Evolutionary conservation across 2,888 invertebrate genomes (phyloP).

Genomic region (Rhyacophila evoluta): DNA sequence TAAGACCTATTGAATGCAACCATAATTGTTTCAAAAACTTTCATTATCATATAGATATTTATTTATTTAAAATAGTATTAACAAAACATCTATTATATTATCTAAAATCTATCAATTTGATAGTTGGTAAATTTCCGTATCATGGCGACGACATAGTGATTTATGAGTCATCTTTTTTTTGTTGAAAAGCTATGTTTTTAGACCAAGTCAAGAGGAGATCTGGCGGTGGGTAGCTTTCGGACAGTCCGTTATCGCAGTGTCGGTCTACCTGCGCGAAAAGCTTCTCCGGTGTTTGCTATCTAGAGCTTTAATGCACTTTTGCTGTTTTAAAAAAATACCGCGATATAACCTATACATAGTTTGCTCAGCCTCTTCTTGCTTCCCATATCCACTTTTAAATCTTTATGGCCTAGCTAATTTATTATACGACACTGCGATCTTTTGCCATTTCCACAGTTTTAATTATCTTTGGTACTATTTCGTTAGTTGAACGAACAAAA

Average conservation of each 20-base stretch:
- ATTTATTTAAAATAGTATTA: too few relatives aligned
- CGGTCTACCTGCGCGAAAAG: conserved; percentile 4
- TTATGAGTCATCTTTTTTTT: too few relatives aligned
- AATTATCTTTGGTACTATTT: neutral
- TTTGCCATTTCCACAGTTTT: neutral
- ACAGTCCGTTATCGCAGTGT: conserved; percentile 34
- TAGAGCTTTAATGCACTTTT: conserved; percentile 52
- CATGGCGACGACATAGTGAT: too few relatives aligned
- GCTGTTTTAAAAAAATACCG: conserved; percentile 47
- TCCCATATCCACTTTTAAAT: conserved; percentile 20
- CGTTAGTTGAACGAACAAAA: neutral
- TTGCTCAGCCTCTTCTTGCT: conserved; percentile 14
- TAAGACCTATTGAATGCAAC: too few relatives aligned
- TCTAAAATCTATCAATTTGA: too few relatives aligned
- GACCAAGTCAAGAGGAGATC: neutral
- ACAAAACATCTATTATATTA: too few relatives aligned
- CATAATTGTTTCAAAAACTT: too few relatives aligned
- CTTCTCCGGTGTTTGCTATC: conserved; percentile 26
- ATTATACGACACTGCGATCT: neutral
- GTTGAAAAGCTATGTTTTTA: too few relatives aligned
- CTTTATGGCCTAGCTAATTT: conserved; percentile 31
- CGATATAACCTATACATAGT: conserved; percentile 20
- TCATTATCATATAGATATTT: too few relatives aligned
- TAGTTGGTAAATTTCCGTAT: too few relatives aligned
- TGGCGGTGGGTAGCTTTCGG: conserved; percentile 30